phyloP scores from a whole-genome alignment of 2,888 invertebrate species.

The Notodonta dromedarius region DNA sequence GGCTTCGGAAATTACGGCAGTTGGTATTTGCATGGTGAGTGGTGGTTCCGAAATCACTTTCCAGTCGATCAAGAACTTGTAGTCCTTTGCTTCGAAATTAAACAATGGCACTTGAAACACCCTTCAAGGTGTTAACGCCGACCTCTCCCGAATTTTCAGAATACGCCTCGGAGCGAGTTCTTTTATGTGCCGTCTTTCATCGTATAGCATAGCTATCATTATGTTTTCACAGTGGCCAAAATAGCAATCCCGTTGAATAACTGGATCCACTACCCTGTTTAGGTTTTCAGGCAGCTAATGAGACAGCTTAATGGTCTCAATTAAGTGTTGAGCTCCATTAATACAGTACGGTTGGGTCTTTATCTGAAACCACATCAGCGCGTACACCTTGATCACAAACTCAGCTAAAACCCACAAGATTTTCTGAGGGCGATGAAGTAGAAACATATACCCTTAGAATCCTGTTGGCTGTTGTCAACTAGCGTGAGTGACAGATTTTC shows the following conservation, averaged over 20 bases:
- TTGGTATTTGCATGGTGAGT: too few species aligned
- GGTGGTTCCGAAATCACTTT: too few species aligned
- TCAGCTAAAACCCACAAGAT: neutral
- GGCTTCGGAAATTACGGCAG: too few species aligned
- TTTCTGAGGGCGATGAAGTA: conserved; percentile 5
- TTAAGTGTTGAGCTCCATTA: conserved; percentile 4
- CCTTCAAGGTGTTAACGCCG: too few species aligned
- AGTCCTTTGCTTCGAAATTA: too few species aligned
- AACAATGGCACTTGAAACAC: too few species aligned
- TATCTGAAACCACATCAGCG: conserved; percentile 5
- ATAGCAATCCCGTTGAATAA: neutral
- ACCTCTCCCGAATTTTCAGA: too few species aligned
- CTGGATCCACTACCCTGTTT: conserved; percentile 2
- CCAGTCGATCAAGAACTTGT: too few species aligned
- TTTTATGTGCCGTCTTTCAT: too few species aligned
- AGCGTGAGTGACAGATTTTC: conserved; percentile 24
- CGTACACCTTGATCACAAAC: conserved; percentile 8
- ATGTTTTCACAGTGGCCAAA: neutral
- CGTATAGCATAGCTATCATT: neutral
- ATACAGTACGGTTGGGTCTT: conserved; percentile 3
- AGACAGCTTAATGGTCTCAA: neutral
- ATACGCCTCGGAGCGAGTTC: too few species aligned
- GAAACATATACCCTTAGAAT: conserved; percentile 23
- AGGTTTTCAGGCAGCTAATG: conserved; percentile 5
- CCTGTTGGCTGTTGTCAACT: conserved; percentile 26